A percentile compares a stretch with the other conserved stretches of the same genome.
Evolutionary conservation across 1,140 invertebrate genomes (phyloP).

Genomic region (Tachypleus tridentatus): DNA sequence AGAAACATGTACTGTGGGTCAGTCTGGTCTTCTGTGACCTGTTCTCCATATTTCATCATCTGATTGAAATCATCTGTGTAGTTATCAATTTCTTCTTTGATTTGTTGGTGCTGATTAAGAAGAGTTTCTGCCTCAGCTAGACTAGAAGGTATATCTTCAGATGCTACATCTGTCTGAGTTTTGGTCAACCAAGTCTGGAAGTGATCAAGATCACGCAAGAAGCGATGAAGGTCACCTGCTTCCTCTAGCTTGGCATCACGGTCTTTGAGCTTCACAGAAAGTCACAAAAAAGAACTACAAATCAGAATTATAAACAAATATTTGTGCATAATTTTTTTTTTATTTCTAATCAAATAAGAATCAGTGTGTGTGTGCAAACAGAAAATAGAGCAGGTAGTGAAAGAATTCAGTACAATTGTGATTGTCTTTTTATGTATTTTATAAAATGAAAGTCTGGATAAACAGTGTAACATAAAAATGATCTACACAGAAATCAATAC

Average conservation of each 20-base stretch:
- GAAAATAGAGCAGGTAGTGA: too few species aligned
- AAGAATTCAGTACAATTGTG: too few species aligned
- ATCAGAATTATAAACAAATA: too few species aligned
- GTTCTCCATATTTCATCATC: conserved; percentile 99
- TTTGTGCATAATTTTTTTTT: too few species aligned
- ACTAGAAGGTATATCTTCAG: conserved; percentile 93
- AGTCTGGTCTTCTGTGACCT: conserved; percentile 63
- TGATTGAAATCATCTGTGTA: conserved; percentile 95
- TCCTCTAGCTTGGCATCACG: conserved; percentile 96
- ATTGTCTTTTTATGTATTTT: too few species aligned
- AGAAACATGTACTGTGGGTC: conserved; percentile 99
- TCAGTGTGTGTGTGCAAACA: too few species aligned
- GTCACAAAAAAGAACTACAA: not conserved
- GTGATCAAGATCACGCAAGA: conserved; percentile 96
- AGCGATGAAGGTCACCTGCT: conserved; percentile 94
- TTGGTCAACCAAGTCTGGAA: conserved; percentile 99
- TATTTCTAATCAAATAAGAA: too few species aligned
- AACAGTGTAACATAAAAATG: too few species aligned
- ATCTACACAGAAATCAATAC: too few species aligned
- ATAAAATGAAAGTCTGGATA: too few species aligned
- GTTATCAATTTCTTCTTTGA: conserved; percentile 97
- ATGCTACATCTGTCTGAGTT: conserved; percentile 94
- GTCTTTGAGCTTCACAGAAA: conserved; percentile 61
- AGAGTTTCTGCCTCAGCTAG: conserved; percentile 93
- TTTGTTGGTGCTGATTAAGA: conserved; percentile 87